Conservation (phyloP, 2,888 invertebrate species). For the Anoncus sp. region DNA sequence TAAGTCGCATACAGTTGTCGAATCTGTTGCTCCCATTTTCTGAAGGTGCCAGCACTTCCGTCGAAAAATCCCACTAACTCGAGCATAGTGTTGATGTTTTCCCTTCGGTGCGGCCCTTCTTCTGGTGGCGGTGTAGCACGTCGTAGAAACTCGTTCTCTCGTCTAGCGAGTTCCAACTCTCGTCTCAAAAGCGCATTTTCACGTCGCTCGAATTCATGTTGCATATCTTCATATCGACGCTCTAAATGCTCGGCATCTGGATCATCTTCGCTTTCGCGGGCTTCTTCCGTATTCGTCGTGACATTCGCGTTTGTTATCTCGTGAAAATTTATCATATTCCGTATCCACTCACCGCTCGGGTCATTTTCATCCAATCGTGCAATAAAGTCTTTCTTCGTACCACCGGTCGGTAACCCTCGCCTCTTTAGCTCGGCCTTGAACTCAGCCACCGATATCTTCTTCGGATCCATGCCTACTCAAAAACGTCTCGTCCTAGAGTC, state of each 20-base stretch:
- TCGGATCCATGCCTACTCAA: constrained; percentile 52
- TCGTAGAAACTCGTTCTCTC: constrained; percentile 26
- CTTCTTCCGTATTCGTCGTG: no score
- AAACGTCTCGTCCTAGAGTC: no score
- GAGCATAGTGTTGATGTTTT: constrained; percentile 43
- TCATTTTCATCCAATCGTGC: constrained; percentile 20
- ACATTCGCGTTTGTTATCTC: constrained; percentile 6
- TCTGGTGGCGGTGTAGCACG: neutral
- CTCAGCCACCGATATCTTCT: constrained; percentile 15
- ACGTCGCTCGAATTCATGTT: constrained; percentile 32
- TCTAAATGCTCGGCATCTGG: no score
- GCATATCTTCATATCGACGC: no score
- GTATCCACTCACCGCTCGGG: constrained; percentile 24
- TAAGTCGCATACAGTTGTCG: constrained; percentile 40
- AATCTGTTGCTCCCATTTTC: constrained; percentile 42
- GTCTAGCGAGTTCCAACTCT: constrained; percentile 41
- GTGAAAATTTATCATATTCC: neutral
- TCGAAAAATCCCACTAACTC: constrained; percentile 46
- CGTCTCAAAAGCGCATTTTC: constrained; percentile 47
- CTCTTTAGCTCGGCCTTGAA: constrained; percentile 32
- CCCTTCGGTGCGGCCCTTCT: constrained; percentile 2
- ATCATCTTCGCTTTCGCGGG: no score
- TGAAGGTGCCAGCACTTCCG: constrained; percentile 46
- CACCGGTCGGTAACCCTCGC: constrained; percentile 29
- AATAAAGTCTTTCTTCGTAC: constrained; percentile 33